A percentile compares a stretch with the other conserved stretches of the same genome.
Evolutionary conservation across 2,888 invertebrate species (phyloP).

Genomic region (Drosophila mimica): DNA sequence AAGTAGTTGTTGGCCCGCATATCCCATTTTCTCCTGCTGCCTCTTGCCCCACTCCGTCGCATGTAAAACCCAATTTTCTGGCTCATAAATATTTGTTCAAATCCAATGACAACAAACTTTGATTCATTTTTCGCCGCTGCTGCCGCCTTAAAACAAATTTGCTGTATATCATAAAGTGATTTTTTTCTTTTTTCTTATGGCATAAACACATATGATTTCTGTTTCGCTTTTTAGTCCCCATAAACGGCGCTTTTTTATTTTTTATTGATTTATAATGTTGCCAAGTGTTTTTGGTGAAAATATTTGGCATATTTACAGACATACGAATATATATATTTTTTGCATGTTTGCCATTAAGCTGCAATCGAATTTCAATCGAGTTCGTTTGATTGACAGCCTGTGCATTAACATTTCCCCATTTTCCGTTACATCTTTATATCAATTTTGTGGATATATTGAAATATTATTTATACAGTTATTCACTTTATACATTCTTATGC

Average conservation of each 20-base stretch:
- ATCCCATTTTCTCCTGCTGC: not conserved
- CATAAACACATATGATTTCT: conserved; percentile 34
- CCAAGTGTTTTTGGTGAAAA: conserved; percentile 54
- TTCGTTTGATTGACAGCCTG: conserved; percentile 66
- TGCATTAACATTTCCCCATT: conserved; percentile 54
- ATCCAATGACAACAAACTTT: conserved; percentile 65
- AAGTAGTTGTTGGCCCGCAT: conserved; percentile 51
- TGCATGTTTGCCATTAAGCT: conserved; percentile 34
- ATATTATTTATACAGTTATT: conserved; percentile 37
- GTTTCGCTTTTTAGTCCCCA: conserved; percentile 24
- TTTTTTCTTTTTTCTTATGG: conserved; percentile 33
- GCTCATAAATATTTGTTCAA: conserved; percentile 75
- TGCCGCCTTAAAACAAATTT: conserved; percentile 48
- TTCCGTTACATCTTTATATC: conserved; percentile 10
- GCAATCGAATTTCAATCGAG: conserved; percentile 54
- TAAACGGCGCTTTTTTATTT: conserved; percentile 17
- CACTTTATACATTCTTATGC: conserved; percentile 12
- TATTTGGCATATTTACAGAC: conserved; percentile 61
- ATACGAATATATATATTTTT: conserved; percentile 18
- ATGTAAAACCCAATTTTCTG: conserved; percentile 72
- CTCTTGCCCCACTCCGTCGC: not conserved
- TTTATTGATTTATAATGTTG: conserved; percentile 68
- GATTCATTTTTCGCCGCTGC: conserved; percentile 57
- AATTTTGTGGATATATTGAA: conserved; percentile 22
- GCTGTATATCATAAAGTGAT: conserved; percentile 49